phyloP scores from a whole-genome alignment of 2,888 invertebrate species.

The Drosophila anomelani region DNA sequence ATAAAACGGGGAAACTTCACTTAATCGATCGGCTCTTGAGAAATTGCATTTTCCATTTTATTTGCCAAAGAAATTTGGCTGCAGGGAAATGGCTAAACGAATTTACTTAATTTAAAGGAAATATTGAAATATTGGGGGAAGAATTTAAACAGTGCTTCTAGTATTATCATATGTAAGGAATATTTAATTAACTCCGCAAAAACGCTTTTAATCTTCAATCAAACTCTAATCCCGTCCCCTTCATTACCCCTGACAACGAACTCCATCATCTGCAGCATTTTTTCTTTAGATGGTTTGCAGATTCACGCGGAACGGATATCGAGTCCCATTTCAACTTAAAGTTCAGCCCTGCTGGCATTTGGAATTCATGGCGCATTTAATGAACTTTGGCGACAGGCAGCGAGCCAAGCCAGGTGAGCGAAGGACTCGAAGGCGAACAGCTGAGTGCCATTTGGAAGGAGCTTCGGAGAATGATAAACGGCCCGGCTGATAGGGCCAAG shows the following conservation, averaged over 20 bases:
- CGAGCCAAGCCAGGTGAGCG: conserved; percentile 15
- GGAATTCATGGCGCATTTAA: conserved; percentile 57
- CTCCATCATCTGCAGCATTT: conserved; percentile 10
- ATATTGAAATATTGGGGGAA: neutral
- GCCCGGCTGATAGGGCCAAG: conserved; percentile 66
- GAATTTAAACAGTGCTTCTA: neutral
- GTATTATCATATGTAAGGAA: neutral
- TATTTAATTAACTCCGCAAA: neutral
- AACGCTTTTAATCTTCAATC: neutral
- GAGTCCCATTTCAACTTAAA: conserved; percentile 44
- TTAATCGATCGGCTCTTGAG: conserved; percentile 16
- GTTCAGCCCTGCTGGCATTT: conserved; percentile 25
- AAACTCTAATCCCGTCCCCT: neutral
- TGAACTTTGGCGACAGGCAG: conserved; percentile 61
- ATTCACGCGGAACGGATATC: conserved; percentile 9
- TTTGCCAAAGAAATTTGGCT: neutral
- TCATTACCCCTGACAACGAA: conserved; percentile 17
- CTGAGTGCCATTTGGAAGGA: conserved; percentile 38
- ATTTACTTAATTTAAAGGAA: neutral
- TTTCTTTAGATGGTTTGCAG: neutral
- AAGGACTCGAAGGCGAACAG: conserved; percentile 26
- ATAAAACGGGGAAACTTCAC: neutral
- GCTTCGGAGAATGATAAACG: conserved; percentile 67
- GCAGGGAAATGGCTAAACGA: neutral
- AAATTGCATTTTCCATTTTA: conserved; percentile 4